Base-by-base conservation (phyloP, 2,888 invertebrate genomes). In the Phytoseiulus persimilis region DNA sequence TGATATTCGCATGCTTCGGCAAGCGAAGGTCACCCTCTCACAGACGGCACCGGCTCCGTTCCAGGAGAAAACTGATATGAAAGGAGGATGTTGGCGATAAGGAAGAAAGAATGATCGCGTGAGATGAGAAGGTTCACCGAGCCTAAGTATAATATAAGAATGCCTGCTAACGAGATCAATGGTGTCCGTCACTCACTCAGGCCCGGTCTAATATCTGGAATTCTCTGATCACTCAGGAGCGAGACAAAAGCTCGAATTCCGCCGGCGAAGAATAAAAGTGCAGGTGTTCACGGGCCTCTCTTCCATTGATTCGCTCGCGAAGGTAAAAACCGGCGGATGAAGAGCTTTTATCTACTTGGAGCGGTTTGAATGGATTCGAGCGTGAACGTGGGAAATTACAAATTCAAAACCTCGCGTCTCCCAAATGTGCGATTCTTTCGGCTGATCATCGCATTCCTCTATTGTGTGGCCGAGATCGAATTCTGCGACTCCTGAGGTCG, bases 181-280 rank as follows among this genome's bases (percentile, higher is more conserved):
- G 65, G 65, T 2, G 65, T 65, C 65, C 65, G 65, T 65, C 65
- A 65, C 65, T 65, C 65, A 65, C 65, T 65, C 65, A 65, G 65
- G 28, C 65, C 65, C 65, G 65, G 65, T 65, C 65, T 65, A 65
- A 65, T 65, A 65, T 65, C 65, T 28, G 65, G 65, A 65, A 65
- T 65, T 65, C 65, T 65, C 65, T 65, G 65, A 65, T 65, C 65
- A 65, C 65, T 65, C 65, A 18, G 65, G 28, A 65, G 28, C 65
- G 65, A 65, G 65, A 65, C 65, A 65, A 65, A 65, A 65, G 65
- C 65, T 65, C 65, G 65, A 65, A 65, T 65, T 65, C 65, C 65
- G 14, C 18, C 65, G 65, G 65, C 18, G 65, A 65, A 65, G 65
- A 65, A 65, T 65, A 65, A 65, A 65, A 65, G 65, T 65, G 65